Conservation (phyloP, 1,140 invertebrate species). For the Lanistes nyassanus region DNA sequence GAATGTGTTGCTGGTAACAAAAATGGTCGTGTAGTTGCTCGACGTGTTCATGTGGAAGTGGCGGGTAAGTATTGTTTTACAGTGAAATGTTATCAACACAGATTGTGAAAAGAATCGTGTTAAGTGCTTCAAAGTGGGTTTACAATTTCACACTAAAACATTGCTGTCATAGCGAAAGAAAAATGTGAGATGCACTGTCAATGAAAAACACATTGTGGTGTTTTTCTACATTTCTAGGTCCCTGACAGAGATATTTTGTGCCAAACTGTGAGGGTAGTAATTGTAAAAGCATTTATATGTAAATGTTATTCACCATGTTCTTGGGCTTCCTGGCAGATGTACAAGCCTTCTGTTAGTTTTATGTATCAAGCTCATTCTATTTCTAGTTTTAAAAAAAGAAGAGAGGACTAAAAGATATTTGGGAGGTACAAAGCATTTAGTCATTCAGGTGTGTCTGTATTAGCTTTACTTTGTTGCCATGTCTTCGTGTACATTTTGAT, state of each 20-base stretch:
- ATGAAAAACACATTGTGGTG: too few species aligned
- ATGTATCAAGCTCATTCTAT: background rate
- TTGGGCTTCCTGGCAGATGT: too few species aligned
- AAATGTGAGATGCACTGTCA: too few species aligned
- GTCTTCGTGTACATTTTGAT: too few species aligned
- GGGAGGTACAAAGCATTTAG: background rate
- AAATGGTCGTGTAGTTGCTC: constrained; percentile 38
- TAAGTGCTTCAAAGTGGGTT: background rate
- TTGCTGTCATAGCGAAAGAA: background rate
- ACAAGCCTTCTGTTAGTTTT: background rate
- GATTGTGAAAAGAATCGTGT: too few species aligned
- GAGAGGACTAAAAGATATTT: background rate
- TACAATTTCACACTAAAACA: background rate
- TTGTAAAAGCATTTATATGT: too few species aligned
- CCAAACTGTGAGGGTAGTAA: too few species aligned
- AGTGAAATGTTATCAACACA: background rate
- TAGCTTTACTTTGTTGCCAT: too few species aligned
- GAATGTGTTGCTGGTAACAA: constrained; percentile 39
- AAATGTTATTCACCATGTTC: too few species aligned
- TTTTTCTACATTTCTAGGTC: too few species aligned
- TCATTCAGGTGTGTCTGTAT: too few species aligned
- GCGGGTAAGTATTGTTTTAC: constrained; percentile 32
- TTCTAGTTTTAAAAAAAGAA: background rate
- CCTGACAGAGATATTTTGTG: too few species aligned
- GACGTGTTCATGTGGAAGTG: constrained; percentile 37